These are phyloP conservation scores for Poeciliopsis presidionis DNA, from an alignment of 2,797 vertebrate genomes.

Conservation along the genomic window DNA sequence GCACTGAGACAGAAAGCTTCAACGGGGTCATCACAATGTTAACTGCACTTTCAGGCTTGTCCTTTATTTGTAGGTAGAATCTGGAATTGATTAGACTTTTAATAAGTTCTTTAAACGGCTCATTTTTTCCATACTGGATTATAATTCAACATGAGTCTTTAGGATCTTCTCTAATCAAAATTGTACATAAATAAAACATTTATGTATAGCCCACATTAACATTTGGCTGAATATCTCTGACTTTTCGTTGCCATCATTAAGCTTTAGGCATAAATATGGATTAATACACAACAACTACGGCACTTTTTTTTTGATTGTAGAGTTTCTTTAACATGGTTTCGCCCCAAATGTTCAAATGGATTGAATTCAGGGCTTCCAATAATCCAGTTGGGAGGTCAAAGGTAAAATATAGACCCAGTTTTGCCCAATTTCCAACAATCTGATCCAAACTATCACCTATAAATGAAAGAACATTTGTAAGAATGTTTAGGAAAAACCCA, in stretches of 20 bases:
- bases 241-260: not conserved
- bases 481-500: not conserved
- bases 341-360: not conserved
- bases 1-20: not conserved
- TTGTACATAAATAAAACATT: not conserved
- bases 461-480: not conserved
- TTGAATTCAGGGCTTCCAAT: not conserved
- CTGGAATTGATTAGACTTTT: constrained; percentile 8
- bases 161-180: not conserved
- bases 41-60: not conserved
- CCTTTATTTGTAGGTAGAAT: not conserved
- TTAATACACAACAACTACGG: too few relatives aligned
- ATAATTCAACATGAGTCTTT: not conserved
- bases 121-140: not conserved
- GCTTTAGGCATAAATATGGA: not conserved
- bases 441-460: not conserved
- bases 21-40: not conserved
- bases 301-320: not conserved
- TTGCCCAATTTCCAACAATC: not conserved
- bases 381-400: not conserved
- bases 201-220: not conserved
- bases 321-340: not conserved
- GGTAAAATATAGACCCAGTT: not conserved
- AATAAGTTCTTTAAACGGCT: not conserved
- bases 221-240: not conserved